Evolutionary conservation across 2,797 vertebrate genomes (phyloP).

Genomic region (Setipinna tenuifilis): DNA sequence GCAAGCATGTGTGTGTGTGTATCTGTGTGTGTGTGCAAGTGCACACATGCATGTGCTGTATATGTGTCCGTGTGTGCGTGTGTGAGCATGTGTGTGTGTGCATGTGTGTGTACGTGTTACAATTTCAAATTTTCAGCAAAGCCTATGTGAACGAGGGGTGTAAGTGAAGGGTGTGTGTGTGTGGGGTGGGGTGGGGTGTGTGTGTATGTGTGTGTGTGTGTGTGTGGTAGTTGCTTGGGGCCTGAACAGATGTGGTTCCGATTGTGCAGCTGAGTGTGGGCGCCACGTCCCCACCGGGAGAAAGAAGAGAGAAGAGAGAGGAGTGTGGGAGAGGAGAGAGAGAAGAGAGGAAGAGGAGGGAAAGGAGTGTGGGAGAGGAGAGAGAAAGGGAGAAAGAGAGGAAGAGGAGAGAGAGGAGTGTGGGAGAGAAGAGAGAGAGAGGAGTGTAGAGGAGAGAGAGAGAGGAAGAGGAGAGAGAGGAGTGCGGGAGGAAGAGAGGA

Average conservation of each 20-base stretch:
- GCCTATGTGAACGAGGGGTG: not conserved
- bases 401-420: too few species aligned
- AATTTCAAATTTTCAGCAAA: not conserved
- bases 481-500: too few species aligned
- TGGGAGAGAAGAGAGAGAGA: not conserved
- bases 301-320: not conserved
- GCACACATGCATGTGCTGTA: not conserved
- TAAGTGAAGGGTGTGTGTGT: not conserved
- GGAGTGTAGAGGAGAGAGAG: not conserved
- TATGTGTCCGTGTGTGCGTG: not conserved
- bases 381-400: too few species aligned
- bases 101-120: not conserved
- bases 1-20: not conserved
- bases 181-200: not conserved
- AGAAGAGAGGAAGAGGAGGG: too few species aligned
- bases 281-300: not conserved
- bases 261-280: not conserved
- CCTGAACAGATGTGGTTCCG: not conserved
- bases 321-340: not conserved
- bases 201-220: not conserved
- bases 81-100: not conserved
- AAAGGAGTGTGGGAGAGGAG: not conserved
- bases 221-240: too few species aligned
- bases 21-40: slow-evolving; percentile 15
- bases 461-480: not conserved